Evolutionary conservation across 2,797 vertebrate genomes (phyloP).

Genomic region (Diceros bicornis): DNA sequence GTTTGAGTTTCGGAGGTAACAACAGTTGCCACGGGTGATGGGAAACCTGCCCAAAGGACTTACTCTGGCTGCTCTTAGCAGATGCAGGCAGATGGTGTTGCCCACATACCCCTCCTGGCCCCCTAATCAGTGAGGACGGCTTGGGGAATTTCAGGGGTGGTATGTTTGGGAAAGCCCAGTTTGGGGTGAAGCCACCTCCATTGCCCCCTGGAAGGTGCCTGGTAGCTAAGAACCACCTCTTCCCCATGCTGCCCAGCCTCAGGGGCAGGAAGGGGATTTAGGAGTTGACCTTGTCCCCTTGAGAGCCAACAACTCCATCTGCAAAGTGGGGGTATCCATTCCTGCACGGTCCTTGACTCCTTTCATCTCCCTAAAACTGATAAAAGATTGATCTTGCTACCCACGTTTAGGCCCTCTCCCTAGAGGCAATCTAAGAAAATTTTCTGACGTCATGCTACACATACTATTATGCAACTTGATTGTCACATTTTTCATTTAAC

Average conservation of each 20-base stretch:
- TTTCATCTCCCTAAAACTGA: background rate
- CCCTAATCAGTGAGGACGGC: background rate
- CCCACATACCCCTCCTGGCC: background rate
- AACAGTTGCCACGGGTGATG: background rate
- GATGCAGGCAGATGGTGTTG: background rate
- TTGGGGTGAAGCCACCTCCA: background rate
- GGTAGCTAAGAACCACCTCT: background rate
- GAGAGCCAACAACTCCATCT: background rate
- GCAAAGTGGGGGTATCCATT: background rate
- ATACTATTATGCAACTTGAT: background rate
- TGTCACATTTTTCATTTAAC: background rate
- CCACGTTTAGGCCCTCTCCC: background rate
- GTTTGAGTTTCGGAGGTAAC: background rate
- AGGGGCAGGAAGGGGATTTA: background rate
- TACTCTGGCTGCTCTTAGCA: background rate
- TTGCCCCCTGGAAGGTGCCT: background rate
- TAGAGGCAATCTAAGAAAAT: background rate
- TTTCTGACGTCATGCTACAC: background rate
- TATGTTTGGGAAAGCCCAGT: slow-evolving; percentile 23
- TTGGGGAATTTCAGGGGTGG: slow-evolving; percentile 32
- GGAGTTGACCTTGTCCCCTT: background rate
- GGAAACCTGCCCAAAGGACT: background rate
- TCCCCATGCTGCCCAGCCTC: background rate
- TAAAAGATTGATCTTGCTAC: background rate
- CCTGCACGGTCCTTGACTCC: background rate